phyloP scores from a whole-genome alignment of 2,888 invertebrate genomes.

The Microdon myrmicae region DNA sequence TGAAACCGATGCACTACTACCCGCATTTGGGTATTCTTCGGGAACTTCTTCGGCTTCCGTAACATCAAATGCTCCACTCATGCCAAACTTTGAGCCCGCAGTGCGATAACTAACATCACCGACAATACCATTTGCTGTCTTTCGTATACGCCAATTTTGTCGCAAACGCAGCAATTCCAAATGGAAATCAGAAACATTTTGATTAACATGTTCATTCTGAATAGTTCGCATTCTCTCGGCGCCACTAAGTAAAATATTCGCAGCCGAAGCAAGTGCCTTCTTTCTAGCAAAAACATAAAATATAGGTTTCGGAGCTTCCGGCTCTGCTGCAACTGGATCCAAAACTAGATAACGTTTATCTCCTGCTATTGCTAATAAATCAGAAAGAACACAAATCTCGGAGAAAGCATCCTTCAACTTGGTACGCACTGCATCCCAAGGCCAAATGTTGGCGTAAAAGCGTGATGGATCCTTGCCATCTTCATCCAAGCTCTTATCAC shows the following conservation, averaged over 20 bases:
- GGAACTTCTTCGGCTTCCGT: slow-evolving; percentile 81
- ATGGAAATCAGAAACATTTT: slow-evolving; percentile 89
- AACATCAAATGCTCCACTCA: slow-evolving; percentile 95
- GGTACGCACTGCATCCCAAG: slow-evolving; percentile 93
- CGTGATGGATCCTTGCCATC: slow-evolving; percentile 80
- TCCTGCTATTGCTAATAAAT: slow-evolving; percentile 91
- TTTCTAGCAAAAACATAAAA: slow-evolving; percentile 93
- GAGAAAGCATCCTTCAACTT: slow-evolving; percentile 89
- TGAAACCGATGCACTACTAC: slow-evolving; percentile 69
- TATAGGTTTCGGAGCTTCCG: slow-evolving; percentile 84
- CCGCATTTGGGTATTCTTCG: slow-evolving; percentile 66
- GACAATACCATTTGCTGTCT: slow-evolving; percentile 93
- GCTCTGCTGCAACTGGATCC: slow-evolving; percentile 88
- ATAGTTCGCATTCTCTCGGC: slow-evolving; percentile 86
- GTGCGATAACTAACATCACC: slow-evolving; percentile 96
- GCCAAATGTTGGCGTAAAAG: slow-evolving; percentile 91
- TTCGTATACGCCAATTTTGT: slow-evolving; percentile 96
- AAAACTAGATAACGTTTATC: slow-evolving; percentile 94
- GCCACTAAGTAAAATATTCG: slow-evolving; percentile 83
- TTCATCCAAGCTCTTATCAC: slow-evolving; percentile 71
- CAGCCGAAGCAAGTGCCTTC: slow-evolving; percentile 88
- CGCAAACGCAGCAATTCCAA: slow-evolving; percentile 87
- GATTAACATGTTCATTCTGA: slow-evolving; percentile 82
- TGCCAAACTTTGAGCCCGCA: slow-evolving; percentile 93
- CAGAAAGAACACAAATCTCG: slow-evolving; percentile 91